Base-by-base conservation (phyloP, 2,888 invertebrate species). In the Hirudinaria manillensis region DNA sequence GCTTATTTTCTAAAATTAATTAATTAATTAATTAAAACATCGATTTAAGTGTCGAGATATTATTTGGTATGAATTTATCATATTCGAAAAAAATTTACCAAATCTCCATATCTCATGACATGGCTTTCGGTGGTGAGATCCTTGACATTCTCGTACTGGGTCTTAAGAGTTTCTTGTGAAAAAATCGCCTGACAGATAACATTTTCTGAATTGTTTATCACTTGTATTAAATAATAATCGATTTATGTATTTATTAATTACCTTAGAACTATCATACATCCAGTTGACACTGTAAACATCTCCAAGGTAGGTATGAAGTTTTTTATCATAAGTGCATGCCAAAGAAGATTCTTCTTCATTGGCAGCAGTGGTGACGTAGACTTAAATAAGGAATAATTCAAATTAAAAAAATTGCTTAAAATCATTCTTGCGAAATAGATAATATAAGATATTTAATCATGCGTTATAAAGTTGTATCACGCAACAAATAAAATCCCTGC, bases 261-360 rank as follows among this genome's bases (percentile, higher is more conserved):
- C 3, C 27, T 61, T 29, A 51, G 88, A 86, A 51, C 88, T 86
- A 81, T 89, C 88, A 80, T 89, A 86, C 88, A 89, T 88, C 89
- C 89, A 89, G 75, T 86, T 88, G 27, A 89, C 88, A 79, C 88
- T 88, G 83, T 89, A 89, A 3, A 88, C 85, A 82, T 89, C 89
- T 16, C 89, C 89, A 7, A 89, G 85, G 81, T 87, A 89, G 2
- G 88, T 88, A 32, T 82, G 77, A n/a, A 86, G 80, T 19, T 81
- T 75, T 0, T 86, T 83, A 80, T 89, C 88, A 80, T 83, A 88
- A 81, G 89, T 89, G 77, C 88, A 89, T 66, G 89, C 89, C 81
- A 87, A 89, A 0, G 89, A 89, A 13, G 87, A 87, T 81, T 89
- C 89, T n/a, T 86, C 81, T 0, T 86, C 82, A 81, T 88, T 89